A percentile compares a stretch with the other conserved stretches of the same genome.
These are phyloP conservation scores for Phoeniculus purpureus DNA, from an alignment of 2,797 vertebrate genomes.

Conservation along the genomic window DNA sequence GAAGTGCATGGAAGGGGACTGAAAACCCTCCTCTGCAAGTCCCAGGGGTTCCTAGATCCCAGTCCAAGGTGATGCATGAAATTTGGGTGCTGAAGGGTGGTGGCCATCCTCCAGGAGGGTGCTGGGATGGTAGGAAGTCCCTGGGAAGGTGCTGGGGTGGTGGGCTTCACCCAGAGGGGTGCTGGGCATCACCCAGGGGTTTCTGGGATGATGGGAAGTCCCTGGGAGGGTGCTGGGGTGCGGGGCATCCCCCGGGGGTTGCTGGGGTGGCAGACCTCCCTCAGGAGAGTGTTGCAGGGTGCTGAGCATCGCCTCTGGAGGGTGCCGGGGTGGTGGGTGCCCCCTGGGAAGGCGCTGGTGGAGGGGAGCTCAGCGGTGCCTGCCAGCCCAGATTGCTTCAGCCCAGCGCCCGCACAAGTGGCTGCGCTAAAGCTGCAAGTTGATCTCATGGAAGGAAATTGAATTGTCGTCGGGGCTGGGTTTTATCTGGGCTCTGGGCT, in stretches of 20 bases:
- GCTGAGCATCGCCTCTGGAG: not conserved
- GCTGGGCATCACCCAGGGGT: not conserved
- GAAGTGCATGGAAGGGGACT: not conserved
- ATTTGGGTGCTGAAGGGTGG: not conserved
- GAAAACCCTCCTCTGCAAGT: not conserved
- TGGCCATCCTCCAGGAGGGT: not conserved
- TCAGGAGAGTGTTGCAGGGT: not conserved
- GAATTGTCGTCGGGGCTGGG: conserved; percentile 69
- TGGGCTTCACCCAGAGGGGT: not conserved
- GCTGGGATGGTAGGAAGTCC: not conserved
- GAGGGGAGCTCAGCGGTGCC: not conserved
- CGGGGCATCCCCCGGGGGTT: no score
- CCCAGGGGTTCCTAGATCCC: not conserved
- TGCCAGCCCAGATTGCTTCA: conserved; percentile 65
- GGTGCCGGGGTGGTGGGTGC: not conserved
- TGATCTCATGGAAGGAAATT: conserved; percentile 81
- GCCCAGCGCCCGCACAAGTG: conserved; percentile 65
- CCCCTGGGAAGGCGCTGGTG: not conserved
- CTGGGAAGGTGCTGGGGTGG: not conserved
- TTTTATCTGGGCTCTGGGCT: conserved; percentile 75
- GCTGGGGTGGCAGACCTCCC: no score
- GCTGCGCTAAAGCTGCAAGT: conserved; percentile 75
- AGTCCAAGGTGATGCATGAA: not conserved
- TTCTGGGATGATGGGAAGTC: not conserved
- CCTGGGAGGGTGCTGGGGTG: no score